Percentiles rank a stretch among this genome's conserved stretches.
Conservation (phyloP, 1,140 invertebrate genomes). For the Nephila pilipes region DNA sequence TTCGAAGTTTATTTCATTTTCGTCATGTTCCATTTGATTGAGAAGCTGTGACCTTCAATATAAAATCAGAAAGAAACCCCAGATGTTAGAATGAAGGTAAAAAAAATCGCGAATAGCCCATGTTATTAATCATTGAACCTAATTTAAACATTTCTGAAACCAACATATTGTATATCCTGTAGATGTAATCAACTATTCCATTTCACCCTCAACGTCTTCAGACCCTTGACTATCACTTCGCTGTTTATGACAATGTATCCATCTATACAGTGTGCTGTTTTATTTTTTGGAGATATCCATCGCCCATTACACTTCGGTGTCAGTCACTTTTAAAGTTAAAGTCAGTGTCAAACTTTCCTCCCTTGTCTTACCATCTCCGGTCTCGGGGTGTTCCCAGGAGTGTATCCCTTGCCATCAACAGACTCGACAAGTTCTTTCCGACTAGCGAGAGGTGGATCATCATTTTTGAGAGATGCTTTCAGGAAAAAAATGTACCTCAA, state of each 20-base stretch:
- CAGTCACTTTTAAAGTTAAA: slow-evolving; percentile 14
- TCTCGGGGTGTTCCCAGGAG: not conserved
- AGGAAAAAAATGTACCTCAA: not conserved
- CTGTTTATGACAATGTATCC: not conserved
- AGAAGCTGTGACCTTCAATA: too few species aligned
- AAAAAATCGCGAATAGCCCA: too few species aligned
- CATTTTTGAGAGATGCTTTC: slow-evolving; percentile 31
- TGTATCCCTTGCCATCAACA: not conserved
- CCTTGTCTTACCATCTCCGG: not conserved
- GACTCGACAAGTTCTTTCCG: not conserved
- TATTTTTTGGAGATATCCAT: not conserved
- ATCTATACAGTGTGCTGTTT: not conserved
- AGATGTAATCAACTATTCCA: too few species aligned
- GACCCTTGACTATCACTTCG: not conserved
- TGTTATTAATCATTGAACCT: too few species aligned
- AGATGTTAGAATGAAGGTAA: too few species aligned
- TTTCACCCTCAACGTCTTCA: not conserved
- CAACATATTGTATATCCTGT: too few species aligned
- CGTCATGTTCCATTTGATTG: too few species aligned
- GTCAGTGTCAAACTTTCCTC: not conserved
- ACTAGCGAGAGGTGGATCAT: not conserved
- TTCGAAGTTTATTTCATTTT: too few species aligned
- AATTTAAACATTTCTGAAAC: too few species aligned
- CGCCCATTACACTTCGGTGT: not conserved
- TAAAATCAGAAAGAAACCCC: too few species aligned